Evolutionary conservation across 1,140 invertebrate species (phyloP), one percentile per base, ranked within the genome.

Genomic region (Atta cephalotes): DNA sequence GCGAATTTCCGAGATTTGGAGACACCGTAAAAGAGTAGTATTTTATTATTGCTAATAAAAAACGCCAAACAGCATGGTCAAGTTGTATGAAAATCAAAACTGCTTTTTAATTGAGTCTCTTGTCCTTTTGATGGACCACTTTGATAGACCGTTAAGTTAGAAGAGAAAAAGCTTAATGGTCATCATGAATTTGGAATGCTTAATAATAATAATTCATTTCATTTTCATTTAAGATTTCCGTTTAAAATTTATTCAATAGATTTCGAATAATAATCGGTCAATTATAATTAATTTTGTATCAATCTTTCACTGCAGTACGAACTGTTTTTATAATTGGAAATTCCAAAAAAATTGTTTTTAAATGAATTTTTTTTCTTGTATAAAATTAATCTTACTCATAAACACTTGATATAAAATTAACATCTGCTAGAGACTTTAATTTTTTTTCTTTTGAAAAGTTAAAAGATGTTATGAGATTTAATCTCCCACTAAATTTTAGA

Each of bases 31-130:
- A 85, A 63, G n/a, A 62, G 45, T 76, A 60, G 45, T 63, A 31
- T 85, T 28, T 3, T 5, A 85, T 85, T 85, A 78, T 68, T 65
- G 60, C 63, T 78, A 79, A 85, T 85, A 78, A 85, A 85, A 84
- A 85, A 5, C 7, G n/a, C 25, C 28, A 28, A 62, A 9, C 14
- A 53, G 4, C 31, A 3, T 14, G 53, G 18, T 3, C 53, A 16
- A 16, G 31, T n/a, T 60, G 25, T 28, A 21, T 21, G 12, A 70
- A 10, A 70, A 58, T 0, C 10, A 45, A 10, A 70, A 9, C 1
- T 14, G 21, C n/a, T 12, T 82, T 25, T 45, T 65, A 49, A 0
- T 72, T 21, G 66, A 45, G 4, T 14, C 12, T 6, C 45, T 80
- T 51, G 7, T 3, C 14, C 6, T 58, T 58, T 71, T n/a, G 21